Evolutionary conservation across 2,888 invertebrate genomes (phyloP).

Genomic region (Saturnia pavonia): DNA sequence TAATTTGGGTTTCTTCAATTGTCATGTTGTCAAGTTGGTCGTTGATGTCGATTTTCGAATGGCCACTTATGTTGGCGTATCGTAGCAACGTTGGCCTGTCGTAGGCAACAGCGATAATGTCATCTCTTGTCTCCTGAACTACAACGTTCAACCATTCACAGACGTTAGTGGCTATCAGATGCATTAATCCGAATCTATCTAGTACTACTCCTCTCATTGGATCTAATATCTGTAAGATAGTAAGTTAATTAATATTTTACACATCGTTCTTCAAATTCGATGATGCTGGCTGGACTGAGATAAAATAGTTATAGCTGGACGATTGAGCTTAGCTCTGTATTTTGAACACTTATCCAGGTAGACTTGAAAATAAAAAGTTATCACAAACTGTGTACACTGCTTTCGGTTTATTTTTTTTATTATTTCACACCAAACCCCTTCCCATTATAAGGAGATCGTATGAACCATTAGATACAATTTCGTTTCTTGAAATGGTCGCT

Average conservation of each 20-base stretch:
- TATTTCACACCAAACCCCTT: too few relatives aligned
- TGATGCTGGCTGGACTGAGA: too few relatives aligned
- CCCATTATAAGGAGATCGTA: too few relatives aligned
- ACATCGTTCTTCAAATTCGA: too few relatives aligned
- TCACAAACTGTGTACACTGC: too few relatives aligned
- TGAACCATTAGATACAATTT: too few relatives aligned
- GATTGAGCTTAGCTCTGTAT: too few relatives aligned
- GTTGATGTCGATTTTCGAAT: constrained; percentile 44
- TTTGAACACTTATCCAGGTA: too few relatives aligned
- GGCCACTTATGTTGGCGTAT: constrained; percentile 63
- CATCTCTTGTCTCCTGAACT: constrained; percentile 93
- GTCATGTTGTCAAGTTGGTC: constrained; percentile 52
- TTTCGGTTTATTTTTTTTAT: too few relatives aligned
- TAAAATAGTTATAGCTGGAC: too few relatives aligned
- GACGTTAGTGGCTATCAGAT: constrained; percentile 94
- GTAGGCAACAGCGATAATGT: constrained; percentile 83
- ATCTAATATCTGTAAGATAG: constrained; percentile 60
- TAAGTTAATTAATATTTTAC: background rate
- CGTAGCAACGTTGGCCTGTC: constrained; percentile 55
- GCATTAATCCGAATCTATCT: constrained; percentile 95
- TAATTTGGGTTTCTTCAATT: constrained; percentile 35
- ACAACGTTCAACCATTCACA: constrained; percentile 96
- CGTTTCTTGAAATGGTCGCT: too few relatives aligned
- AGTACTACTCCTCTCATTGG: constrained; percentile 75
- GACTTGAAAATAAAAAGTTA: too few relatives aligned